Evolutionary conservation across 1,140 invertebrate species (phyloP).

Genomic region (Tetramorium simillimum): DNA sequence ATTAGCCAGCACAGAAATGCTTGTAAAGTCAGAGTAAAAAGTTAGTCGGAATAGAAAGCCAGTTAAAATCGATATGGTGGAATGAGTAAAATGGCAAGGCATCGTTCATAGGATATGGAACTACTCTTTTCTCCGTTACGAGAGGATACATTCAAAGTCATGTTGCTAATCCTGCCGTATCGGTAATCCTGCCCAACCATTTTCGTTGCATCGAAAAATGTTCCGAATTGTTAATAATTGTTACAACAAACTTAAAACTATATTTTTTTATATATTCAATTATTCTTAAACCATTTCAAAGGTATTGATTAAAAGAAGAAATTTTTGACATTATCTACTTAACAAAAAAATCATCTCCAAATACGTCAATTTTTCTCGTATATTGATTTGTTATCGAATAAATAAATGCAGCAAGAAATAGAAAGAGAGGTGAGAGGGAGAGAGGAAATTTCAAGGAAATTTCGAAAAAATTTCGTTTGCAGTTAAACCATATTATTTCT

Average conservation of each 20-base stretch:
- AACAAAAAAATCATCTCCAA: not conserved
- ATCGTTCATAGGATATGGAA: not conserved
- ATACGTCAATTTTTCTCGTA: not conserved
- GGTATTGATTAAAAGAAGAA: not conserved
- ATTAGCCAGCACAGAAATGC: not conserved
- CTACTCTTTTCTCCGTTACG: not conserved
- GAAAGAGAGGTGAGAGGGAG: not conserved
- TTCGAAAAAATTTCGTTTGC: not conserved
- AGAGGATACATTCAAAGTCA: not conserved
- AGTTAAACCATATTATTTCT: not conserved
- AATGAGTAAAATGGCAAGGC: not conserved
- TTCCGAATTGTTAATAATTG: not conserved
- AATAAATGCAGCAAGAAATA: not conserved
- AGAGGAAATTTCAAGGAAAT: too few relatives aligned
- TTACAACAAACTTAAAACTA: not conserved
- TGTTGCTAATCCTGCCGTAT: not conserved
- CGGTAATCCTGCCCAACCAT: not conserved
- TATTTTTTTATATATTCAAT: not conserved
- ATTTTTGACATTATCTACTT: not conserved
- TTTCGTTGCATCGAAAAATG: not conserved
- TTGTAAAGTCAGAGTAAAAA: not conserved
- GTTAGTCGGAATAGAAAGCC: not conserved
- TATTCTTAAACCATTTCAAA: not conserved
- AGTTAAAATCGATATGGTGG: conserved; percentile 28
- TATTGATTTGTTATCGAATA: not conserved